Base-by-base conservation (phyloP, 1,140 invertebrate genomes). In the Aphelenchoides fujianensis region DNA sequence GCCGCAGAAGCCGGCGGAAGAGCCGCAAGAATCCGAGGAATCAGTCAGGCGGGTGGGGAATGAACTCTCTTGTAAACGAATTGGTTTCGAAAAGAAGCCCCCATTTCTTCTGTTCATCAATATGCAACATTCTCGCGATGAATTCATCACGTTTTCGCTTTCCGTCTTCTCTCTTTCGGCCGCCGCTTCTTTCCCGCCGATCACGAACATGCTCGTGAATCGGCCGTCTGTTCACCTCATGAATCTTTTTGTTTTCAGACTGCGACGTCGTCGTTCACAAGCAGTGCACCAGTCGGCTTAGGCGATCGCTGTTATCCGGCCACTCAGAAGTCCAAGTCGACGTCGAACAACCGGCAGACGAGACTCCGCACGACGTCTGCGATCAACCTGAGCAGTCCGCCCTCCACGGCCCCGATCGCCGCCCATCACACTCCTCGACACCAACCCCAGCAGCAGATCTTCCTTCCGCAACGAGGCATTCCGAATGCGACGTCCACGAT, bases 261-360 rank as follows among this genome's bases (percentile, higher is more conserved):
- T 77, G 78, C 72, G 70, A 82, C 80, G 69, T 89, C 89, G 87
- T 90, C 93, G 87, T 91, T 90, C 82, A 83, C 69, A 81, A 84
- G 41, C 78, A 84, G 23, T 83, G 82, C 30, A 76, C 82, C 23
- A 68, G 73, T 2, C 64, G 75, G 12, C 72, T 83, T 12, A n/a
- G 71, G 70, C 5, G 82, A 83, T 62, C 74, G 76, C 32, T 83
- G 82, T 67, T 83, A 82, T 67, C 82, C 82, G 1, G 79, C 64
- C 5, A 34, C 31, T 12, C 66, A 69, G 30, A 66, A 69, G 69
- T n/a, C 32, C 0, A 67, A 68, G 2, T 69, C 27, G 31, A 16
- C 64, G 16, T 34, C 68, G 30, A 32, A 7, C 27, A 68, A 66
- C 12, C 36, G 32, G 12, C 16, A 66, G 53, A 66, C 41, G 1